A percentile compares a stretch with the other conserved stretches of the same genome.
These are phyloP conservation scores for Diabrotica undecimpunctata DNA, from an alignment of 1,140 invertebrate species.

Conservation along the genomic window DNA sequence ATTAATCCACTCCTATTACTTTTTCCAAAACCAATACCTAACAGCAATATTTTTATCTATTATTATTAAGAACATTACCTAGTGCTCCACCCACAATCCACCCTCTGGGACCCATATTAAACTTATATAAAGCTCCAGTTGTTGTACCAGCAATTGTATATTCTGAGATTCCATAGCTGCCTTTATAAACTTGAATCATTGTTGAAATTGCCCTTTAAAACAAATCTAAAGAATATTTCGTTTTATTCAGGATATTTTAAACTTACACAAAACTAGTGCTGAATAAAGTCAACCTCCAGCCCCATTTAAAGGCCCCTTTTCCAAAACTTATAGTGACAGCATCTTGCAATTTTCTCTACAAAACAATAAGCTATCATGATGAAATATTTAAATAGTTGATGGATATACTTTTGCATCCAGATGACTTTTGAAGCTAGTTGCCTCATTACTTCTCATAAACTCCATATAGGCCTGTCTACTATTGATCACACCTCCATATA, in stretches of 20 bases:
- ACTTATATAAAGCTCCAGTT: constrained; percentile 61
- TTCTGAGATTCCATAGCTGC: constrained; percentile 61
- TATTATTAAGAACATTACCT: background rate
- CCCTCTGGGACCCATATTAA: constrained; percentile 59
- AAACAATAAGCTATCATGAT: constrained; percentile 25
- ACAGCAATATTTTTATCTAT: no score
- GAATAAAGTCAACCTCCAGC: constrained; percentile 61
- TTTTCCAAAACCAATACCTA: no score
- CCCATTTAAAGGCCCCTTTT: constrained; percentile 65
- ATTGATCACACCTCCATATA: constrained; percentile 59
- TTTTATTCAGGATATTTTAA: constrained; percentile 2
- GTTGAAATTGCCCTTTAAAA: constrained; percentile 57
- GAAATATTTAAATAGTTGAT: constrained; percentile 2
- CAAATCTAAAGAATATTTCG: background rate
- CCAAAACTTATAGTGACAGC: constrained; percentile 60
- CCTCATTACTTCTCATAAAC: constrained; percentile 71
- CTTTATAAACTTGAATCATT: constrained; percentile 60
- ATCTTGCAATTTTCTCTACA: constrained; percentile 64
- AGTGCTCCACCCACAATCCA: constrained; percentile 59
- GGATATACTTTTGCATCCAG: constrained; percentile 62
- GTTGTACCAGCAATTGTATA: constrained; percentile 59
- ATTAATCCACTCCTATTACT: no score
- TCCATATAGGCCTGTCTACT: constrained; percentile 59
- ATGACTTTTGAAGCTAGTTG: constrained; percentile 61
- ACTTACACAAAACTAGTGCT: constrained; percentile 61